Evolutionary conservation across 1,140 invertebrate species (phyloP), one percentile per base, ranked within the genome.

Genomic region (Microplitis mediator): DNA sequence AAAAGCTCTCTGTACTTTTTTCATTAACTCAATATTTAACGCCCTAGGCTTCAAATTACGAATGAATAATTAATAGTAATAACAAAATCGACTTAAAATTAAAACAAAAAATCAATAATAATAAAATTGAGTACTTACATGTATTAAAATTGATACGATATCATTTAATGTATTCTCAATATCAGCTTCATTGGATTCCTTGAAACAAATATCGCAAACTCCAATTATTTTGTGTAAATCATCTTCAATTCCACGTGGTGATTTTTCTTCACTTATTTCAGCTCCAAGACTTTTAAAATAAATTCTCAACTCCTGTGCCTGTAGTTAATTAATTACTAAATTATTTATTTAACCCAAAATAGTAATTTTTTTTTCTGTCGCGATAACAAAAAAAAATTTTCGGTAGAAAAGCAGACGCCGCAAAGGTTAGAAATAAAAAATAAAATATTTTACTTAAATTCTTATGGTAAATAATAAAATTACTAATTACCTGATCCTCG

Each of bases 171-270:
- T 93, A 75, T 91, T 91, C 88, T 95, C 94, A 79, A 95, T 92
- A 81, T 95, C 94, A 39, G 83, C 81, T 86, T 95, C 94, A 82
- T 92, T 92, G 2, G 91, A 91, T 81, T 95, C 95, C 80, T 95
- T 94, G 84, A 97, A 97, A 84, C 95, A 96, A 58, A 94, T 90
- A 85, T 97, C 95, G 83, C 95, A 97, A 5, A 96, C 96, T 66
- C 94, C 94, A 80, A 98, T 97, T 75, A 98, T 97, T 86, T 98
- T 96, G 82, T 96, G 94, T 70, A 98, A 88, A 89, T 98, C 96
- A 90, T 96, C 94, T 84, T 97, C 94, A 77, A 97, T 93, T 8
- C 95, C 95, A 88, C 96, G 95, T 1, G 92, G 90, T 5, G 94
- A 94, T 80, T 95, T 95, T 82, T 97, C 95, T 80, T 95, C 93